These are phyloP conservation scores for Pseudomyrmex flavicornis DNA, from an alignment of 1,140 invertebrate genomes.

Conservation along the genomic window DNA sequence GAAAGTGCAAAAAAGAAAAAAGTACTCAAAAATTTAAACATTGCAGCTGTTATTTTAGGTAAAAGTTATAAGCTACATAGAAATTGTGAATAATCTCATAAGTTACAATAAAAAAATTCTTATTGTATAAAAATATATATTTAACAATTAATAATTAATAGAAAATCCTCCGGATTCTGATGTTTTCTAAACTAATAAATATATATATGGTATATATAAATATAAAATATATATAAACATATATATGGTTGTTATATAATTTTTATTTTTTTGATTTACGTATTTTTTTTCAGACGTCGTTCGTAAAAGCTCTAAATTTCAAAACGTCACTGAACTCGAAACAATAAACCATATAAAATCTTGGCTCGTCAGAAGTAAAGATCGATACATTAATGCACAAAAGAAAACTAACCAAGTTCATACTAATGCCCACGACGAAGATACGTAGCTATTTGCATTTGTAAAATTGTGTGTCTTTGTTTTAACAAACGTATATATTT, in stretches of 20 bases:
- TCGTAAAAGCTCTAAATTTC: conserved; percentile 14
- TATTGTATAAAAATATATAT: conserved; percentile 20
- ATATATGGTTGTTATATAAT: no score
- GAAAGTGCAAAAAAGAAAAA: conserved; percentile 39
- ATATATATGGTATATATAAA: no score
- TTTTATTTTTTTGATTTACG: background rate
- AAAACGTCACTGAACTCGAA: background rate
- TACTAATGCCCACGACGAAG: background rate
- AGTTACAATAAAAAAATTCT: conserved; percentile 4
- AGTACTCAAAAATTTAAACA: conserved; percentile 24
- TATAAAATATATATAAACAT: no score
- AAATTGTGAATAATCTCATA: conserved; percentile 15
- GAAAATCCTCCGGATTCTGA: no score
- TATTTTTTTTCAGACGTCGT: conserved; percentile 29
- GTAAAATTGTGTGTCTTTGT: background rate
- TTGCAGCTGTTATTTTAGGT: conserved; percentile 34
- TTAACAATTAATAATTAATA: no score
- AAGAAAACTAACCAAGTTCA: conserved; percentile 9
- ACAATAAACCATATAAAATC: conserved; percentile 32
- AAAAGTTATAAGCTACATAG: background rate
- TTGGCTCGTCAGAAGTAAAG: conserved; percentile 42
- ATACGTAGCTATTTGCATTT: background rate
- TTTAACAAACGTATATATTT: background rate
- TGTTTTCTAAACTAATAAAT: no score
- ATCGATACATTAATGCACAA: conserved; percentile 29